These are phyloP conservation scores for Geotrypetes seraphini DNA, from an alignment of 2,797 vertebrate genomes.

Conservation along the genomic window DNA sequence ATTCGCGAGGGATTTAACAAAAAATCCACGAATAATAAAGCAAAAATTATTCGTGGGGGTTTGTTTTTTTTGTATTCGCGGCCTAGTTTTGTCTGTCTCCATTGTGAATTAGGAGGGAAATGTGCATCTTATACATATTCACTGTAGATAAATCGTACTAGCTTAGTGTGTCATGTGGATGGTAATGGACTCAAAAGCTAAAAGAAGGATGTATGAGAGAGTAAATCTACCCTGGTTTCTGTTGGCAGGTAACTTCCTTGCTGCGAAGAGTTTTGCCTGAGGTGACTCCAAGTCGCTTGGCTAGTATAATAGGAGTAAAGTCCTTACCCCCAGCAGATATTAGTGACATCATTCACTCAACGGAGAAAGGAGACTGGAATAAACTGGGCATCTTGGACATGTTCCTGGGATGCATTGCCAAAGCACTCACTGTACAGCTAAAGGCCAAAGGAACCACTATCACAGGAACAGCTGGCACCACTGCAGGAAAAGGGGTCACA, in stretches of 20 bases:
- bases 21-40: too few relatives aligned
- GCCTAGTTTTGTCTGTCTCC: too few relatives aligned
- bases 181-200: too few relatives aligned
- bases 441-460: constrained; percentile 97
- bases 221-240: too few relatives aligned
- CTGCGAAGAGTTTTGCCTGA: constrained; percentile 91
- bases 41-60: too few relatives aligned
- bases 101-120: too few relatives aligned
- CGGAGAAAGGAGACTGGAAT: constrained; percentile 97
- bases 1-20: too few relatives aligned
- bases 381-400: constrained; percentile 95
- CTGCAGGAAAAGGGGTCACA: constrained; percentile 91
- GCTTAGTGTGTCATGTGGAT: too few relatives aligned
- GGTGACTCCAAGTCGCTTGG: constrained; percentile 87
- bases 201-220: too few relatives aligned
- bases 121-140: too few relatives aligned
- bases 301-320: constrained; percentile 95
- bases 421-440: constrained; percentile 95
- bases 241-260: constrained; percentile 81
- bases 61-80: too few relatives aligned
- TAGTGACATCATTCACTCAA: constrained; percentile 97
- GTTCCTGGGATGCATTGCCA: constrained; percentile 97
- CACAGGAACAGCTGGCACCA: constrained; percentile 81
- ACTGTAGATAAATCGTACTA: too few relatives aligned
- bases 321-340: constrained; percentile 94